These are phyloP conservation scores for Muschampia plurimacula DNA, from an alignment of 2,888 invertebrate species.

Conservation along the genomic window DNA sequence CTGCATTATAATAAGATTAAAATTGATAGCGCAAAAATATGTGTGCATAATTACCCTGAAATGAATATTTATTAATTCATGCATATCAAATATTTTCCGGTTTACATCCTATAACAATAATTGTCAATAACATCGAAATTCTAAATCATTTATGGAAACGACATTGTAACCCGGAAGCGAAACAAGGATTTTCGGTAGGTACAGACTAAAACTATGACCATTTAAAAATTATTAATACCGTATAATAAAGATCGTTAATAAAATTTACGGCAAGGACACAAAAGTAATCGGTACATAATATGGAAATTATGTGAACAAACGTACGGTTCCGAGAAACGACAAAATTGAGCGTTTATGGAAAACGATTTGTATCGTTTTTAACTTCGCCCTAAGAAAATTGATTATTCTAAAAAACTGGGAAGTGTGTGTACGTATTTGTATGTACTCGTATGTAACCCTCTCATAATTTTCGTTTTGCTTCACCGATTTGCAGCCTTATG, in stretches of 20 bases:
- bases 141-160: conserved; percentile 12
- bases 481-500: too few species aligned
- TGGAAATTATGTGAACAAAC: conserved; percentile 36
- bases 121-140: conserved; percentile 14
- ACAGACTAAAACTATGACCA: conserved; percentile 21
- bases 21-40: background rate
- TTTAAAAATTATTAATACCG: conserved; percentile 19
- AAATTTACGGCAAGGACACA: conserved; percentile 38
- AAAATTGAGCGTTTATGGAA: conserved; percentile 22
- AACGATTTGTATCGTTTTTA: background rate
- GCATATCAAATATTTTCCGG: conserved; percentile 8
- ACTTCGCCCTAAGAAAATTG: too few species aligned
- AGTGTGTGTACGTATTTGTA: too few species aligned
- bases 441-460: too few species aligned
- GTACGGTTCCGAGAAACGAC: conserved; percentile 36
- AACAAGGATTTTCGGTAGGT: conserved; percentile 15
- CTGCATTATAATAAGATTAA: background rate
- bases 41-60: background rate
- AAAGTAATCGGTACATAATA: conserved; percentile 30
- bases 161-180: background rate
- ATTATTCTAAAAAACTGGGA: too few species aligned
- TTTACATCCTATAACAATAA: conserved; percentile 17
- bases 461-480: too few species aligned
- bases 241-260: conserved; percentile 22
- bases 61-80: background rate